phyloP scores from a whole-genome alignment of 2,113 vertebrate genomes.

The Paracanthobrama guichenoti region DNA sequence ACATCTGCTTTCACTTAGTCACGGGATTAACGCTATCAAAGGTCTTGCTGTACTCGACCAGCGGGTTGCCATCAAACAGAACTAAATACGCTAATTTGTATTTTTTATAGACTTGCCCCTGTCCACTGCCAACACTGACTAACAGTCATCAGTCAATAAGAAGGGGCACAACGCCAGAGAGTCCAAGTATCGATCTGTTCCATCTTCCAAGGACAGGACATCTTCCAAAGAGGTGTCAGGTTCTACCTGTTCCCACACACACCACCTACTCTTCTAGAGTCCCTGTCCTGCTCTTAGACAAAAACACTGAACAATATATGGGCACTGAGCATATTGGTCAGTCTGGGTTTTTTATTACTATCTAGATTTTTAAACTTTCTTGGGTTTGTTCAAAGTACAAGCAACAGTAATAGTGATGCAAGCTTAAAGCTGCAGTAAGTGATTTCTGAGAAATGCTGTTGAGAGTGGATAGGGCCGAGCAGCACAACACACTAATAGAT shows the following conservation, averaged over 20 bases:
- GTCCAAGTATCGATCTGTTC: conserved; percentile 61
- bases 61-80: neutral
- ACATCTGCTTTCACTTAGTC: conserved; percentile 1
- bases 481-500: too few species aligned
- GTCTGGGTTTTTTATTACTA: neutral
- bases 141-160: conserved; percentile 32
- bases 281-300: neutral
- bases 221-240: conserved; percentile 59
- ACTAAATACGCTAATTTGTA: neutral
- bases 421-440: neutral
- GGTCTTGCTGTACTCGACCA: neutral
- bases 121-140: neutral
- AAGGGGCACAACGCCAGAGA: conserved; percentile 53
- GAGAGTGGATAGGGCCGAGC: too few species aligned
- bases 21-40: neutral
- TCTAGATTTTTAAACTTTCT: neutral
- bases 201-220: conserved; percentile 64
- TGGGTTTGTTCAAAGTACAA: neutral
- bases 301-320: neutral
- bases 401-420: neutral
- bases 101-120: conserved; percentile 14
- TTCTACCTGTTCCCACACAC: conserved; percentile 59
- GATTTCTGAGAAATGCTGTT: too few species aligned
- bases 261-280: conserved; percentile 25
- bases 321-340: neutral